Evolutionary conservation across 2,797 vertebrate genomes (phyloP), one percentile per base, ranked within the genome.

Genomic region (Leptodactylus fallax): DNA sequence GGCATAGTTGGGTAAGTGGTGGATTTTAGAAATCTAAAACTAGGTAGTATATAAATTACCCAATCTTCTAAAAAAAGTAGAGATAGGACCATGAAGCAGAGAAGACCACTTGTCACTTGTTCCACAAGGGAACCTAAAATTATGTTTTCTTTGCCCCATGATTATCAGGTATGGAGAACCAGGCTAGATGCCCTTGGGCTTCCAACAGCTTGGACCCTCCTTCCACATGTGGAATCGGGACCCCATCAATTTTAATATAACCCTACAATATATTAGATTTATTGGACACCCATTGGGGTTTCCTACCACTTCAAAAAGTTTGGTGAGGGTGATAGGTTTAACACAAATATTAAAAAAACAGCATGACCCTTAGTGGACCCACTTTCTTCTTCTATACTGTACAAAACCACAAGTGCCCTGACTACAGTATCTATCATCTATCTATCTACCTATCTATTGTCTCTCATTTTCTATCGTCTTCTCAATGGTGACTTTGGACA

Each of bases 321-420:
- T 36, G 36, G 36, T 36, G 4, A 36, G 36, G 36, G 36, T 36
- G 36, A 36, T 36, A 36, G 36, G 36, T 36, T 36, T 36, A 36
- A 36, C 36, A 36, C 36, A 36, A 36, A 36, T 2, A 36, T 36
- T 36, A 36, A 36, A 36, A n/a, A 36, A 36, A 36, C 36, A 36
- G 36, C 36, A 36, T 36, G 36, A 4, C 36, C 36, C 36, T 36
- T 36, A 36, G 36, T 36, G 36, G 36, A 12, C 51, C 14, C 7
- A 23, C 2, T 25, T 55, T 45, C 53, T 13, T 65, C 49, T 79
- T 47, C 17, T 65, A 69, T 60, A 79, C 49, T 78, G 84, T 85
- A 85, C 53, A 55, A 85, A 79, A 51, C 74, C 85, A 79, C 85
- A 86, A 79, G 85, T 86, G 85, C 85, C 85, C 74, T 85, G 17